Conservation (phyloP, 2,113 vertebrate genomes). For the Cryptomyrus ogoouensis region DNA sequence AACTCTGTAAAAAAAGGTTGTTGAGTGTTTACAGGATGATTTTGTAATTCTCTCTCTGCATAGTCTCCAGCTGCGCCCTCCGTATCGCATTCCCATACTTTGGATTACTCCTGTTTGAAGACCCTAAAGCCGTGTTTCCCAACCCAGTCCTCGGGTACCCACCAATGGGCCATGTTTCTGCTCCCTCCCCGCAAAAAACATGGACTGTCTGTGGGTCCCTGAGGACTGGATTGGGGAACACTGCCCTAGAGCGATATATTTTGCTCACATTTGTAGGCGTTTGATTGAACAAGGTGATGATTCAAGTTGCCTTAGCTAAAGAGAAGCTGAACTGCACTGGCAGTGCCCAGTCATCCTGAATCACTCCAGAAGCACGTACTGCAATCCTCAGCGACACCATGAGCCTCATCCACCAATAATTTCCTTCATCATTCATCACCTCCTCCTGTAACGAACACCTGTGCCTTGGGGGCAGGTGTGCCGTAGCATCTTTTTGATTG, state of each 20-base stretch:
- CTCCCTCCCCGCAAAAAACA: too few relatives aligned
- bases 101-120: not conserved
- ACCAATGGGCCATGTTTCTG: not conserved
- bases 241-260: not conserved
- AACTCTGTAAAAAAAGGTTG: not conserved
- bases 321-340: not conserved
- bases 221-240: not conserved
- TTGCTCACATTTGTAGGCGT: not conserved
- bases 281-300: not conserved
- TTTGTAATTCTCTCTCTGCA: not conserved
- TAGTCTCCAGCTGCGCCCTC: not conserved
- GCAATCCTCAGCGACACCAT: not conserved
- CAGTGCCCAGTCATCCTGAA: not conserved
- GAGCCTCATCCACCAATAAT: not conserved
- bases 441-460: not conserved
- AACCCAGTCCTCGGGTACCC: not conserved
- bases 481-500: not conserved
- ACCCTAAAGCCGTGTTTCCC: not conserved
- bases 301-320: not conserved
- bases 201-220: not conserved
- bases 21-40: not conserved
- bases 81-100: not conserved
- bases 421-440: not conserved
- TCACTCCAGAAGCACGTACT: not conserved
- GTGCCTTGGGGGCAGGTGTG: not conserved